Percentiles rank a stretch among this genome's conserved stretches.
Conservation (phyloP, 2,797 vertebrate genomes). For the Sarcoramphus papa region DNA sequence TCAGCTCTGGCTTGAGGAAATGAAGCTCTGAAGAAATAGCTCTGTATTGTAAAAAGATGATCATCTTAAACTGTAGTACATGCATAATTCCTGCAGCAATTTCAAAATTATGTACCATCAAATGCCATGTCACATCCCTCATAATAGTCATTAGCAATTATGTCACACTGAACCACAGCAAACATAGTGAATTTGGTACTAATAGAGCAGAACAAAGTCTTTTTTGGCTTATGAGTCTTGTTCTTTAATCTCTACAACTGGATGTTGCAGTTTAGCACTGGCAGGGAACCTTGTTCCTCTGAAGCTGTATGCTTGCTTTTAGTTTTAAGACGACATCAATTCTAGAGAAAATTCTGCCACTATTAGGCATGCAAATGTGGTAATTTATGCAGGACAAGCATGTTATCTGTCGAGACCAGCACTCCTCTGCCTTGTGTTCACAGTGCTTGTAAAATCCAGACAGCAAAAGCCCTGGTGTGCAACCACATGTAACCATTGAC, state of each 20-base stretch:
- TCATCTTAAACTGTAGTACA: not conserved
- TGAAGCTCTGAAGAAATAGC: not conserved
- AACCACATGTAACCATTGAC: not conserved
- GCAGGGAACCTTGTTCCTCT: not conserved
- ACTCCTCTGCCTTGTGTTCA: not conserved
- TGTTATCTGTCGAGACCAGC: not conserved
- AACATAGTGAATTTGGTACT: not conserved
- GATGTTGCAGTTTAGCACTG: not conserved
- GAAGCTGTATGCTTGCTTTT: not conserved
- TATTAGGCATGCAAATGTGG: not conserved
- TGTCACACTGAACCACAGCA: not conserved
- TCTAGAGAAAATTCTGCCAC: not conserved
- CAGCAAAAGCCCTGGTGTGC: not conserved
- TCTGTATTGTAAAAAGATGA: not conserved
- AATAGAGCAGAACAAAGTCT: conserved; percentile 15
- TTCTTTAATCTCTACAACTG: not conserved
- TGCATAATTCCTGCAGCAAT: not conserved
- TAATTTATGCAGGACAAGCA: not conserved
- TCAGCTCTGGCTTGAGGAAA: not conserved
- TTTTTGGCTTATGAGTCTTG: not conserved
- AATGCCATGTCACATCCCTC: not conserved
- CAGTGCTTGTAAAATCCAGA: not conserved
- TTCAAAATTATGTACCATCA: conserved; percentile 9
- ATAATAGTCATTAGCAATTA: conserved; percentile 13
- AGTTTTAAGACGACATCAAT: not conserved